A percentile compares a stretch with the other conserved stretches of the same genome.
Conservation (phyloP, 92 coral and sea anemone genomes). For the Bergia puertoricense region DNA sequence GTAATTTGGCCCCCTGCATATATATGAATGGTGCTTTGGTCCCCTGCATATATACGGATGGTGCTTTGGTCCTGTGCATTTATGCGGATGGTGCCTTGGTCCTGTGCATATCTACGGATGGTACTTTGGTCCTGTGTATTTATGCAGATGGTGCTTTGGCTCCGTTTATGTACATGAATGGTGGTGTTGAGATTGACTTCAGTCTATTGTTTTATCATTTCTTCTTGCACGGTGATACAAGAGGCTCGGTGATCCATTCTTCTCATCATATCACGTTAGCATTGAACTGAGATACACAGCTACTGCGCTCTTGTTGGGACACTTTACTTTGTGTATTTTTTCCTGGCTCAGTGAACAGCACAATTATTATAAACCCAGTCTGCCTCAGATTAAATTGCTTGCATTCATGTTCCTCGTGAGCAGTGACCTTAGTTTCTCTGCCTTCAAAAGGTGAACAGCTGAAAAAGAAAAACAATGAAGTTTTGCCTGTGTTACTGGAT, state of each 20-base stretch:
- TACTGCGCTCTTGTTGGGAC: neutral
- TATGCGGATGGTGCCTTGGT: neutral
- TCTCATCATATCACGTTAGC: too few species aligned
- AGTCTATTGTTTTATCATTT: neutral
- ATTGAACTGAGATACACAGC: neutral
- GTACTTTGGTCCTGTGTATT: neutral
- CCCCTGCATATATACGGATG: too few species aligned
- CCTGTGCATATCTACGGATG: neutral
- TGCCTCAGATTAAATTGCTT: neutral
- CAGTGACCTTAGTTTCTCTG: neutral
- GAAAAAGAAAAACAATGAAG: neutral
- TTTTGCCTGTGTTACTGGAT: neutral
- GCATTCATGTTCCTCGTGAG: too few species aligned
- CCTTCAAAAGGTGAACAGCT: neutral
- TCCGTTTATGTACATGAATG: neutral
- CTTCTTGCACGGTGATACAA: neutral
- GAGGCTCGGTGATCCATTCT: neutral
- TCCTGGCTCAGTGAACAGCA: neutral
- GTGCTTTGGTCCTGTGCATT: neutral
- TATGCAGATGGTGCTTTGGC: neutral
- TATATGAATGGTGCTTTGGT: neutral
- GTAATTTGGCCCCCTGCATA: neutral
- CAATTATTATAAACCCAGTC: neutral
- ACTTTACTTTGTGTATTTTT: too few species aligned
- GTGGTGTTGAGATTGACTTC: neutral